These are phyloP conservation scores for Andrena cerasifolii DNA, from an alignment of 1,140 invertebrate species.

Conservation along the genomic window DNA sequence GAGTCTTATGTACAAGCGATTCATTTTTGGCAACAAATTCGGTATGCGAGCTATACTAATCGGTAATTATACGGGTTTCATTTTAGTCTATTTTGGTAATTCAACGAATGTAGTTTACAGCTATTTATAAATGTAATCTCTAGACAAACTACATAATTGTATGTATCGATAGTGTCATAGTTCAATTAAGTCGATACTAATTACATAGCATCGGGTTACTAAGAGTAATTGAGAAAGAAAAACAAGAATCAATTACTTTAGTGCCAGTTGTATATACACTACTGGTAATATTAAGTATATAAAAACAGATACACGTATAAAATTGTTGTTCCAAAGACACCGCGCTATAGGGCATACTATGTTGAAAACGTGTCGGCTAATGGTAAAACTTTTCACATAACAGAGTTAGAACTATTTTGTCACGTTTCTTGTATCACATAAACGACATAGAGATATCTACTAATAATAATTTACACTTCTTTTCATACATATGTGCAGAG, in stretches of 20 bases:
- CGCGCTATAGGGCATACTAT: conserved; percentile 13
- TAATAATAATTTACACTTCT: conserved; percentile 35
- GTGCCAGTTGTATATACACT: conserved; percentile 21
- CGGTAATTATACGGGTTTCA: conserved; percentile 16
- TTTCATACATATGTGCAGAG: conserved; percentile 5
- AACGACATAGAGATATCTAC: conserved; percentile 19
- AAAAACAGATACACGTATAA: conserved; percentile 50
- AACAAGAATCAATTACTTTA: not conserved
- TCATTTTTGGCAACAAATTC: conserved; percentile 50
- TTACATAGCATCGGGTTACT: not conserved
- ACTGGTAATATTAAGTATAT: conserved; percentile 45
- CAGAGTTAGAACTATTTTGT: conserved; percentile 27
- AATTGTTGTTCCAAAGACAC: conserved; percentile 25
- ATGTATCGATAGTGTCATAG: conserved; percentile 33
- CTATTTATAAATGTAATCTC: conserved; percentile 26
- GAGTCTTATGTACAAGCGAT: conserved; percentile 40
- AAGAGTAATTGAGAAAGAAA: not conserved
- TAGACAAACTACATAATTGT: conserved; percentile 32
- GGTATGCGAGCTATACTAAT: conserved; percentile 17
- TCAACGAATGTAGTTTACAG: conserved; percentile 10
- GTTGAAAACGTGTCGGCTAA: conserved; percentile 21
- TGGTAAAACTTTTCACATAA: conserved; percentile 18
- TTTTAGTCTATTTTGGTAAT: conserved; percentile 28
- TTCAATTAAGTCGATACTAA: not conserved
- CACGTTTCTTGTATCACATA: conserved; percentile 25